Percentiles rank a stretch among this genome's conserved stretches.
These are phyloP conservation scores for Salticus scenicus DNA, from an alignment of 2,888 invertebrate species.

Conservation along the genomic window DNA sequence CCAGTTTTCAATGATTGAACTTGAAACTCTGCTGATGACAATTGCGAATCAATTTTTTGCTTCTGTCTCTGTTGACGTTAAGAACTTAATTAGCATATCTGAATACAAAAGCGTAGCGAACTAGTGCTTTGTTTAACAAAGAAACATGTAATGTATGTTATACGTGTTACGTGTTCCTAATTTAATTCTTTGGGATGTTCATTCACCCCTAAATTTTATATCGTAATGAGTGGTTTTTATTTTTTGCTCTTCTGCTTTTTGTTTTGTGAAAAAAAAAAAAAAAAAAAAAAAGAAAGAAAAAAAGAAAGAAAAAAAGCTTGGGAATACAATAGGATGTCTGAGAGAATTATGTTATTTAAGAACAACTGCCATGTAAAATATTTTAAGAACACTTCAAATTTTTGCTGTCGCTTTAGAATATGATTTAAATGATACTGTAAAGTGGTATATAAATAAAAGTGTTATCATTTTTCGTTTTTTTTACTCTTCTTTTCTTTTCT, in stretches of 20 bases:
- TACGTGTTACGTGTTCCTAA: background rate
- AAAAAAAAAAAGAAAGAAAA: background rate
- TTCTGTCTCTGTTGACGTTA: background rate
- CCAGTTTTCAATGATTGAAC: background rate
- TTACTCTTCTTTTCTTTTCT: no score
- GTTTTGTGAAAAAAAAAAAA: no score
- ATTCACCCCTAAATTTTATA: background rate
- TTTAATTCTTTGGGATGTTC: background rate
- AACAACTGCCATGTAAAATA: no score
- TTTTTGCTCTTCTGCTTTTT: no score
- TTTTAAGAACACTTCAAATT: no score
- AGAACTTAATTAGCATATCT: background rate
- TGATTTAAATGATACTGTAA: no score
- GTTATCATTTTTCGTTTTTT: no score
- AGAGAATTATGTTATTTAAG: no score
- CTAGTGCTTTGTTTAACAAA: background rate
- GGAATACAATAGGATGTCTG: background rate
- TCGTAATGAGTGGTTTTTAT: no score
- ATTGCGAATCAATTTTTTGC: background rate
- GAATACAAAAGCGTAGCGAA: background rate
- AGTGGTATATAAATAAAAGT: no score
- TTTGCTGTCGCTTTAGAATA: no score
- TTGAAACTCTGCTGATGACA: background rate
- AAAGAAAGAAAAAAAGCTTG: background rate
- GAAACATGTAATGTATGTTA: background rate